Evolutionary conservation across 1,140 invertebrate genomes (phyloP).

Genomic region (Conus betulinus): DNA sequence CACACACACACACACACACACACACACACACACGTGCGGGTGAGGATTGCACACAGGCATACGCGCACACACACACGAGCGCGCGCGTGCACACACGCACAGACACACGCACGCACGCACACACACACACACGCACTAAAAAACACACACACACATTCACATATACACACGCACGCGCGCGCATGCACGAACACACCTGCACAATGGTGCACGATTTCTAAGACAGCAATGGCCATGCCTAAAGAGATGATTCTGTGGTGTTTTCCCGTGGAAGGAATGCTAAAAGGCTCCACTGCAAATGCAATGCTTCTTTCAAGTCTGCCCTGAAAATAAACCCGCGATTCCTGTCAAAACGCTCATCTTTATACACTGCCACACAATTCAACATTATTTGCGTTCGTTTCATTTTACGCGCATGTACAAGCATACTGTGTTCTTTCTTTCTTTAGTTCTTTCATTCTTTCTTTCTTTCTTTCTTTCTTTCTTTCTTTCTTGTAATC

Average conservation of each 20-base stretch:
- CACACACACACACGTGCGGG: neutral
- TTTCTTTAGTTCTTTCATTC: neutral
- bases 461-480: neutral
- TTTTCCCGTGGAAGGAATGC: neutral
- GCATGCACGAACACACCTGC: slow-evolving; percentile 1
- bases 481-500: neutral
- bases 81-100: slow-evolving; percentile 6
- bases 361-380: no score
- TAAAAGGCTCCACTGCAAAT: no score
- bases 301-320: no score
- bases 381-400: no score
- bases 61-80: neutral
- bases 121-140: slow-evolving; percentile 21
- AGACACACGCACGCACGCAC: slow-evolving; percentile 9
- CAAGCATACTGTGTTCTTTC: neutral
- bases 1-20: no score
- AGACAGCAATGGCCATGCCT: no score
- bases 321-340: no score
- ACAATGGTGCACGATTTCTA: neutral
- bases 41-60: neutral
- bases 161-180: neutral
- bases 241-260: neutral
- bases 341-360: no score
- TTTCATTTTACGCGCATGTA: no score
- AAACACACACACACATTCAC: slow-evolving; percentile 21